Evolutionary conservation across 2,888 invertebrate genomes (phyloP).

Genomic region (Seira musarum): DNA sequence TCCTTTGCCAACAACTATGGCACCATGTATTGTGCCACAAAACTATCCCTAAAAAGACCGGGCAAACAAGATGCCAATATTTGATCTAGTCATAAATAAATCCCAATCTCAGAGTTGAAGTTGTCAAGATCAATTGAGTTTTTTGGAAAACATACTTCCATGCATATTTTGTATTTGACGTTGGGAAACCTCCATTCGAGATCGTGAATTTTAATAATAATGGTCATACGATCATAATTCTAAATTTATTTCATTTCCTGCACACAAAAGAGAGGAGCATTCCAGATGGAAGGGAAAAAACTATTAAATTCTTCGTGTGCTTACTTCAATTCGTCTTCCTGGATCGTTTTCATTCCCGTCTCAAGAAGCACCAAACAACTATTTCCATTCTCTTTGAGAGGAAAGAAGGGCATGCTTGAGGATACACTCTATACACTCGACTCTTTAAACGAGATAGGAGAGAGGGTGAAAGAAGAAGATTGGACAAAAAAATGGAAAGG

Average conservation of each 20-base stretch:
- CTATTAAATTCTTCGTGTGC: background rate
- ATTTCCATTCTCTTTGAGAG: constrained; percentile 9
- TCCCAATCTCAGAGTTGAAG: no score
- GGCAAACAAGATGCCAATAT: no score
- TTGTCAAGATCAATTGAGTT: no score
- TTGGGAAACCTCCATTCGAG: no score
- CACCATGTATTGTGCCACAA: no score
- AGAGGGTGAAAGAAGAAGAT: constrained; percentile 8
- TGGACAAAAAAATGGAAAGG: background rate
- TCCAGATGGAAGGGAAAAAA: constrained; percentile 14
- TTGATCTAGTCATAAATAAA: no score
- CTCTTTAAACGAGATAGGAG: no score
- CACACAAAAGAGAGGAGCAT: background rate
- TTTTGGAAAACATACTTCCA: no score
- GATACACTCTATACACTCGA: background rate
- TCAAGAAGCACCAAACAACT: constrained; percentile 6
- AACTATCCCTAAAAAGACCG: no score
- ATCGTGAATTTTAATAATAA: background rate
- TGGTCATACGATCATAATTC: background rate
- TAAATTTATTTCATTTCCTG: background rate
- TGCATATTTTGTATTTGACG: no score
- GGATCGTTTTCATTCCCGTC: background rate
- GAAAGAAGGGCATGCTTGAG: background rate
- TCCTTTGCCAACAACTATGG: no score
- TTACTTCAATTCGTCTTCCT: background rate